These are phyloP conservation scores for Paedocypris micromegethes DNA, from an alignment of 2,797 vertebrate species.

Conservation along the genomic window DNA sequence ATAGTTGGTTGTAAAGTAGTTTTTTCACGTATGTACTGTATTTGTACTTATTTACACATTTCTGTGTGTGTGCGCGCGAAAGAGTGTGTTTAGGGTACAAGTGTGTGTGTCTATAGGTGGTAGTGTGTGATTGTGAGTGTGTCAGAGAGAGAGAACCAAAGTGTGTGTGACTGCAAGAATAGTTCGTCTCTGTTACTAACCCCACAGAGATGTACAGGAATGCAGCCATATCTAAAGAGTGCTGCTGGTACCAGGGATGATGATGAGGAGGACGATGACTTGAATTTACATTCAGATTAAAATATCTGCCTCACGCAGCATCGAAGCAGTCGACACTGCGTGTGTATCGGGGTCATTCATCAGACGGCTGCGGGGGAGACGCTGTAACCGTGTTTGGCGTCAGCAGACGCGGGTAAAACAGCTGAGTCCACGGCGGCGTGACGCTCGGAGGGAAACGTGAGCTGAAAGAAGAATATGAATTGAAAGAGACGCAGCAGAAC, in stretches of 20 bases:
- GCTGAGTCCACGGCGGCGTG: slow-evolving; percentile 33
- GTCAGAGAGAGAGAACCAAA: no score
- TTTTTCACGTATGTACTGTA: no score
- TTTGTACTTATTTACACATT: no score
- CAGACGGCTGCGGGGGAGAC: slow-evolving; percentile 36
- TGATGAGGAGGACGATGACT: not conserved
- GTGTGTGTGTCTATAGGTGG: no score
- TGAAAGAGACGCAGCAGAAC: slow-evolving; percentile 17
- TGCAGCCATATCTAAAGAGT: slow-evolving; percentile 28
- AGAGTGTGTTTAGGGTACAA: no score
- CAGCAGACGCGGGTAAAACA: slow-evolving; percentile 13
- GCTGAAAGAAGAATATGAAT: slow-evolving; percentile 46
- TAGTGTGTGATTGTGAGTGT: no score
- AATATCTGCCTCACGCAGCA: slow-evolving; percentile 2
- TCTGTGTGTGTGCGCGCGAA: no score
- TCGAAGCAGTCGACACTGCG: not conserved
- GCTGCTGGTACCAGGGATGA: not conserved
- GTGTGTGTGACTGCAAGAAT: no score
- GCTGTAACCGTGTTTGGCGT: slow-evolving; percentile 31
- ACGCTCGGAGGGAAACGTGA: slow-evolving; percentile 42
- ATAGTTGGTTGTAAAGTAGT: no score
- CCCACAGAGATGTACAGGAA: slow-evolving; percentile 18
- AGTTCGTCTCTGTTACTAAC: no score
- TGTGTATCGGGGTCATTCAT: not conserved
- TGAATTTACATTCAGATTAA: slow-evolving; percentile 1